Percentiles rank a stretch among this genome's conserved stretches.
Evolutionary conservation across 2,888 invertebrate species (phyloP).

Genomic region (Leptopilina drosophilae): DNA sequence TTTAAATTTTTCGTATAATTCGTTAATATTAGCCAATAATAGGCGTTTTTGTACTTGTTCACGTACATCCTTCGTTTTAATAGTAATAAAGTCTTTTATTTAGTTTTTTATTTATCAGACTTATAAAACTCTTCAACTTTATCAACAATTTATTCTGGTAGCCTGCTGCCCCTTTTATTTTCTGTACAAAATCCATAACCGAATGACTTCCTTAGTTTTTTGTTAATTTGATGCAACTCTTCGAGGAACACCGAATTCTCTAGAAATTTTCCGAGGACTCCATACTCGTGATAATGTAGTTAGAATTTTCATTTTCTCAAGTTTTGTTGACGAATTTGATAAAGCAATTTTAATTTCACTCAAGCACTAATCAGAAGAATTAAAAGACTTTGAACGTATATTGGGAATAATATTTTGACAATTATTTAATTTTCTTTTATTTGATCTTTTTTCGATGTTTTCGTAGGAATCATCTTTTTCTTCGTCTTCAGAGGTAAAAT

Average conservation of each 20-base stretch:
- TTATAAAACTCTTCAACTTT: constrained; percentile 29
- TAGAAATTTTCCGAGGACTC: not conserved
- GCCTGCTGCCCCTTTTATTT: not conserved
- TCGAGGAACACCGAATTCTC: constrained; percentile 10
- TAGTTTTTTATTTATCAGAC: constrained; percentile 30
- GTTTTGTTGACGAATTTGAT: too few species aligned
- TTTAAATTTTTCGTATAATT: too few species aligned
- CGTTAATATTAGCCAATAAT: too few species aligned
- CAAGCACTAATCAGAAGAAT: not conserved
- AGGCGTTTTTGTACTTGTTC: too few species aligned
- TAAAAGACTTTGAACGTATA: not conserved
- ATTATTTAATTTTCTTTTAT: not conserved
- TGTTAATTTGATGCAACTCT: not conserved
- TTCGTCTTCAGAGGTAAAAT: too few species aligned
- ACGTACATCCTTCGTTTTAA: not conserved
- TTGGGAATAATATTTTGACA: not conserved
- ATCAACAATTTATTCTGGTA: constrained; percentile 18
- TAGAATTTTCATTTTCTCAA: too few species aligned
- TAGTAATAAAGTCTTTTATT: constrained; percentile 31
- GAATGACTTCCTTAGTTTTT: not conserved
- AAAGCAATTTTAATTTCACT: too few species aligned
- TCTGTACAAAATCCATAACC: not conserved
- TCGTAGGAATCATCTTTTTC: not conserved
- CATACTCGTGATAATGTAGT: not conserved
- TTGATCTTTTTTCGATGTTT: not conserved